Evolutionary conservation across 2,113 vertebrate species (phyloP), one percentile per base, ranked within the genome.

Genomic region (Maccullochella peelii): DNA sequence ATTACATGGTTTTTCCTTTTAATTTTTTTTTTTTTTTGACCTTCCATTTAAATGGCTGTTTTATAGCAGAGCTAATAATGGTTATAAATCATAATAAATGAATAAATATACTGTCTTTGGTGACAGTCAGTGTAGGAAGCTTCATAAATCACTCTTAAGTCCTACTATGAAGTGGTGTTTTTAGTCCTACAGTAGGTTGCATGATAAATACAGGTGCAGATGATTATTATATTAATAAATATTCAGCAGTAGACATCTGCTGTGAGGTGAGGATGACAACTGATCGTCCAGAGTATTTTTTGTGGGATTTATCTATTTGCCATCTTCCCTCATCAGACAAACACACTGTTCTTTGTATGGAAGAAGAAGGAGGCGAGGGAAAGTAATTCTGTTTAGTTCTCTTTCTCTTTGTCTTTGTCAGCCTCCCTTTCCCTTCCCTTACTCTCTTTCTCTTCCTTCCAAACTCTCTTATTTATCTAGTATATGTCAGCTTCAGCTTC

Each of bases 381-480:
- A 83, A 72, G 54, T 58, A 81, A 80, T 59, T 20, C 23, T 10
- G 20, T 79, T 73, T 27, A 5, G 49, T 30, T 77, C 23, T 0
- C 12, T 49, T 59, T 80, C 23, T 47, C 30, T 81, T 57, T 38
- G 49, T 80, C 65, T 63, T 54, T 21, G 54, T 84, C 80, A 62
- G 27, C 30, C n/a, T 33, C 33, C 33, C 75, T 77, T 61, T 33
- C 33, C 33, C 75, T 77, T 61, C 8, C 47, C 68, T 16, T 14
- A 25, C 23, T 68, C 70, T 38, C 12, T 23, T 44, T 79, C 38
- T 58, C 8, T 42, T 50, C 40, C n/a, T 33, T 30, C 30, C 33
- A 21, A 21, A 61, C 21, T 57, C 21, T 72, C 6, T 40, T 20
- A 49, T 38, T 5, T 38, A 88, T 83, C 18, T 44, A 15, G 61